Base-by-base conservation (phyloP, 1,140 invertebrate genomes). In the Caenorhabditis tropicalis region DNA sequence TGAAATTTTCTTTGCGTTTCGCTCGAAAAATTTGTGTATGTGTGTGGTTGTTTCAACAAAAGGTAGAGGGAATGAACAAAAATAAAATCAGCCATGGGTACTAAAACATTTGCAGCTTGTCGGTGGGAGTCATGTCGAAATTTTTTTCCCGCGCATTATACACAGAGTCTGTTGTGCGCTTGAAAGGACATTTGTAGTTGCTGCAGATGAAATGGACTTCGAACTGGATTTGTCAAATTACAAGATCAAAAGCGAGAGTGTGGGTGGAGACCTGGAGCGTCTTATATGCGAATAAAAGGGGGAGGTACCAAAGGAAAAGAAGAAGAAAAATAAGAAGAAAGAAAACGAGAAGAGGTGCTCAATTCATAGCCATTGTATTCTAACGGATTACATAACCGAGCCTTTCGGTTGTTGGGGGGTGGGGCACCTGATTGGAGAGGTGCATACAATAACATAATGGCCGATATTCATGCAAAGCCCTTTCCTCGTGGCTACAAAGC, bases 361-460 rank as follows among this genome's bases (percentile, higher is more conserved):
- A 74, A 74, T 74, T 74, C 65, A 74, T 74, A 29, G 24, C 65
- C 65, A 74, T 74, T 74, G 65, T 74, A 74, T 74, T 74, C 36
- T n/a, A n/a, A 43, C 29, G 65, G 65, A 74, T 74, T 74, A 74
- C 36, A 74, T 74, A 74, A 46, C 65, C n/a, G 58, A 43, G 39
- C 5, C 5, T 43, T 43, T 43, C 12, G 39, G n/a, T n/a, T 65
- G 7, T 74, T 43, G 65, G 60, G 16, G 21, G 60, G 15, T 70
- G 56, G 58, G 36, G 36, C 36, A 74, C 33, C 65, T 74, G 65
- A 74, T 74, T 65, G 29, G 43, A 46, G 36, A 74, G 65, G 36
- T 74, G 65, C 65, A 74, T 74, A 74, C 65, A 74, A 74, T 74
- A 74, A 74, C 65, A 74, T 74, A 74, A 74, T 74, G 65, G 36